Evolutionary conservation across 2,888 invertebrate species (phyloP).

Genomic region (Himalopsyche anomala): DNA sequence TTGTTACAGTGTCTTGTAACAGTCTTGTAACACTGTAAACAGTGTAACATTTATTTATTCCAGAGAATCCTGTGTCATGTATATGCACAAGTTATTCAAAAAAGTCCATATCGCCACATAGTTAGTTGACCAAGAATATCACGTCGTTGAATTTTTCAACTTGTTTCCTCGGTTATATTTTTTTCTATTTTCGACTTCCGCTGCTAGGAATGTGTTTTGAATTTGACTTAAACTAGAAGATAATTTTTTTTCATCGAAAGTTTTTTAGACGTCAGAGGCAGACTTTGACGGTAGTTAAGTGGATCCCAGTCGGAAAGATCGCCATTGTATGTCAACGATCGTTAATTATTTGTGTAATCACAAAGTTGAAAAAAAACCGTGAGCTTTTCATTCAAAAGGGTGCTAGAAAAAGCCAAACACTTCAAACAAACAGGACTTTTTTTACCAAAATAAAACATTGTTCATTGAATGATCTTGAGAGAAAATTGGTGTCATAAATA

Average conservation of each 20-base stretch:
- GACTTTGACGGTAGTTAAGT: neutral
- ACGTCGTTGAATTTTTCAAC: no score
- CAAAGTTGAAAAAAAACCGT: neutral
- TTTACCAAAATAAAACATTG: neutral
- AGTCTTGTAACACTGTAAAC: no score
- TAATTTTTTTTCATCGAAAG: constrained; percentile 34
- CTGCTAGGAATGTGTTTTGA: neutral
- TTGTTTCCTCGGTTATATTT: neutral
- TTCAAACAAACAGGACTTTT: neutral
- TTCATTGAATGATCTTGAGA: neutral
- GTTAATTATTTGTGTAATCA: constrained; percentile 37
- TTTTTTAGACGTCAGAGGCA: constrained; percentile 27
- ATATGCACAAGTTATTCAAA: no score
- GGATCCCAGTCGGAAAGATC: neutral
- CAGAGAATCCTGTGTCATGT: no score
- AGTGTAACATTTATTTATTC: no score
- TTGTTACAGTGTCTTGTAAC: no score
- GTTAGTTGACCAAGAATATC: no score
- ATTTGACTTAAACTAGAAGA: neutral
- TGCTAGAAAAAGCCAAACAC: neutral
- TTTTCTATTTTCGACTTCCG: neutral
- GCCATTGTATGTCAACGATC: neutral
- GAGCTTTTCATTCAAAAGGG: neutral
- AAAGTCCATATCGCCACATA: no score
- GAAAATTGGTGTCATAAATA: neutral